A percentile compares a stretch with the other conserved stretches of the same genome.
These are phyloP conservation scores for Drosophila mercatorum DNA, from an alignment of 2,888 invertebrate species.

Conservation along the genomic window DNA sequence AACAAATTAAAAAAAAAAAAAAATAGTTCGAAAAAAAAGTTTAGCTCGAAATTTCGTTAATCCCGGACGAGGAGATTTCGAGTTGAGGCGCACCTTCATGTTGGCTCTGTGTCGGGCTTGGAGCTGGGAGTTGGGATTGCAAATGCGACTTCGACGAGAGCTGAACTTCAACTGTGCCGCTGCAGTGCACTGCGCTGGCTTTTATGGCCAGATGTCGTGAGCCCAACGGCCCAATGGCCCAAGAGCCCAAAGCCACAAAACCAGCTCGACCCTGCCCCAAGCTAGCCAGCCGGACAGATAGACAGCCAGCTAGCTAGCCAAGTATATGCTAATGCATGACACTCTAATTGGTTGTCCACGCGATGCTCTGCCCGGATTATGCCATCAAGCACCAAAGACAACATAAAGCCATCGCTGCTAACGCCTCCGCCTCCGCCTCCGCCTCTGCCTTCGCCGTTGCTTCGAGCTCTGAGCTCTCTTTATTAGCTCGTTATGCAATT, in stretches of 20 bases:
- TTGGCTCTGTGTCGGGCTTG: conserved; percentile 38
- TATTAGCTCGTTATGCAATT: conserved; percentile 67
- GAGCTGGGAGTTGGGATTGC: conserved; percentile 26
- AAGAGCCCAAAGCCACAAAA: neutral
- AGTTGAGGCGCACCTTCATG: conserved; percentile 67
- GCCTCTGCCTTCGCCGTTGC: neutral
- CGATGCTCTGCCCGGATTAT: conserved; percentile 59
- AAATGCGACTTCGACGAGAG: conserved; percentile 54
- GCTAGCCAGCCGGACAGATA: neutral
- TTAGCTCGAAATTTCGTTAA: conserved; percentile 43
- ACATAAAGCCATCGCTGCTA: neutral
- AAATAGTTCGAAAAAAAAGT: neutral
- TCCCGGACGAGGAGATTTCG: conserved; percentile 37
- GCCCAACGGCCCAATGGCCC: neutral
- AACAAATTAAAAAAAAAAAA: conserved; percentile 16
- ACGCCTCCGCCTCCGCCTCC: neutral
- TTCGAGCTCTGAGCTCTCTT: conserved; percentile 22
- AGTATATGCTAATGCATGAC: conserved; percentile 52
- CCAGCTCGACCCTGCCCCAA: conserved; percentile 13
- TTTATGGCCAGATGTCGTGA: conserved; percentile 48
- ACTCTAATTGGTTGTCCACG: conserved; percentile 75
- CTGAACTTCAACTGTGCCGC: conserved; percentile 69
- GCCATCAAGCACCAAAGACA: conserved; percentile 46
- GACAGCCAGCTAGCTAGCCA: neutral
- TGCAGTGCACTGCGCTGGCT: conserved; percentile 38